phyloP scores from a whole-genome alignment of 2,888 invertebrate genomes.

The Notodonta ziczac region DNA sequence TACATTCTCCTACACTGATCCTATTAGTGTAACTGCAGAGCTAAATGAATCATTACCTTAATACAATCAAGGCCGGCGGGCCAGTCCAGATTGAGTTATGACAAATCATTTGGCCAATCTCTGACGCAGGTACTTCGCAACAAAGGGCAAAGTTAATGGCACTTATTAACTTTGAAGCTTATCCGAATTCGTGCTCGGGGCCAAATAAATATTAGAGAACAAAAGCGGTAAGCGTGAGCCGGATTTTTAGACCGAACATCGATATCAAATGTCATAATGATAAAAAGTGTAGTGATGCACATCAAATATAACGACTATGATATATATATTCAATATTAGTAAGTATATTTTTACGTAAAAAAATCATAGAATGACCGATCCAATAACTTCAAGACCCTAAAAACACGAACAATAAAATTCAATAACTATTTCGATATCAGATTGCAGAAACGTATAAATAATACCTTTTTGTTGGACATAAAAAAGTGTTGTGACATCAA shows the following conservation, averaged over 20 bases:
- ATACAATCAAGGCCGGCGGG: slow-evolving; percentile 50
- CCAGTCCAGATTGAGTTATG: slow-evolving; percentile 44
- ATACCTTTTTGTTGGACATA: slow-evolving; percentile 55
- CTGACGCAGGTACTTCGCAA: slow-evolving; percentile 40
- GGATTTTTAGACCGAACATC: slow-evolving; percentile 2
- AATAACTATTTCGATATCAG: slow-evolving; percentile 45
- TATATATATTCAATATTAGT: no score
- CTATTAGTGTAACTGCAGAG: slow-evolving; percentile 33
- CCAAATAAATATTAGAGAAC: slow-evolving; percentile 33
- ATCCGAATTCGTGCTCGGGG: slow-evolving; percentile 26
- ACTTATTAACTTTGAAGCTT: slow-evolving; percentile 36
- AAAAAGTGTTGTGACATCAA: slow-evolving; percentile 65
- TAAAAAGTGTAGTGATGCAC: no score
- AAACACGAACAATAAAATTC: slow-evolving; percentile 28
- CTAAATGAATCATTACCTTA: slow-evolving; percentile 53
- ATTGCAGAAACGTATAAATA: slow-evolving; percentile 57
- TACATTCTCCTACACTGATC: slow-evolving; percentile 32
- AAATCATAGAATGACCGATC: slow-evolving; percentile 18
- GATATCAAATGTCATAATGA: background rate
- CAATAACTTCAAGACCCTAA: slow-evolving; percentile 22
- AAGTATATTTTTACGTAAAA: background rate
- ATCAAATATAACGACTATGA: no score
- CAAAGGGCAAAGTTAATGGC: slow-evolving; percentile 47
- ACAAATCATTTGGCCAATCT: slow-evolving; percentile 48
- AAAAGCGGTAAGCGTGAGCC: slow-evolving; percentile 14